Base-by-base conservation (phyloP, 2,888 invertebrate genomes). In the Amphipoea lucens region DNA sequence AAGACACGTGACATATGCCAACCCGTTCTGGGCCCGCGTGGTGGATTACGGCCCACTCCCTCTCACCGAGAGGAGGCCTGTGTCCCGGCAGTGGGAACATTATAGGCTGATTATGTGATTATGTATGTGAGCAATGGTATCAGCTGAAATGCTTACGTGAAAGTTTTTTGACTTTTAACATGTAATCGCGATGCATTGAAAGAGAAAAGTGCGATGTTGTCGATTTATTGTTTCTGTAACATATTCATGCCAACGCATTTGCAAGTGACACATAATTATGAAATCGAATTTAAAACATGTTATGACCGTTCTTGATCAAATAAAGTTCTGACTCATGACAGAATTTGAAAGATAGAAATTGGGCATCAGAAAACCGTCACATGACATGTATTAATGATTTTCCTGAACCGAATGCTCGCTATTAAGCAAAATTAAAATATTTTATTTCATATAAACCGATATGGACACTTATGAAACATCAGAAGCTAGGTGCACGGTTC, bases 171-270 rank as follows among this genome's bases (percentile, higher is more conserved):
- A n/a, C 17, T 20, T n/a, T 20, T 65, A 67, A 63, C 29, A 57
- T 17, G 29, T 71, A 1, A 66, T 51, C 12, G 57, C 54, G 9
- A 66, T 60, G 6, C 5, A 79, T 71, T 71, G 9, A 11, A 79
- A 79, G 66, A 60, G 79, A 79, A 71, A 71, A 71, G 60, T 79
- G 79, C 71, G 42, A 79, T 7, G 14, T 72, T 14, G 42, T n/a
- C 36, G 17, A 11, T 67, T 57, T 67, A 68, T 78, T 60, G 78
- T 51, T 51, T 51, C 45, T 71, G 51, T 36, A 29, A 29, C 57
- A 60, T 70, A 78, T 42, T 36, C 29, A 40, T 60, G 66, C 6
- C 20, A 79, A 71, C 23, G 0, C 40, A 48, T 48, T 65, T 40
- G 17, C 57, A 69, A 70, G 29, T 79, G 63, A 40, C 65, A 57